Base-by-base conservation (phyloP, 2,113 vertebrate species). In the Balaeniceps rex region DNA sequence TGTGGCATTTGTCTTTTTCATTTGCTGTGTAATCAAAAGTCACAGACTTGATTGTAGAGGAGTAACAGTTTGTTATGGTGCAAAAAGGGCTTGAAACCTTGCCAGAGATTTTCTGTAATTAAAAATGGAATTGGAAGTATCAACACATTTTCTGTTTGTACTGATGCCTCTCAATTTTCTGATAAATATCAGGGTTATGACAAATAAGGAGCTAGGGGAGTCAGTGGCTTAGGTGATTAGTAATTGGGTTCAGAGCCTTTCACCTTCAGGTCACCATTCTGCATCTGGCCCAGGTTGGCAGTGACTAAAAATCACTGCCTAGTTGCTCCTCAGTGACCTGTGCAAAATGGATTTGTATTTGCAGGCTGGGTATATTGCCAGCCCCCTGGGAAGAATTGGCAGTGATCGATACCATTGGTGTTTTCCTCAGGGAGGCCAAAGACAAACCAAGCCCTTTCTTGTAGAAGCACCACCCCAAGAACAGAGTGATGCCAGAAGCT, bases 21-120 rank as follows among this genome's bases (percentile, higher is more conserved):
- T 87, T 94, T 92, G 84, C 51, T 88, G 42, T 78, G 23, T 90
- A 87, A 90, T 92, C 87, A 63, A n/a, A 96, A 90, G 55, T 79
- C 57, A 87, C 71, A 72, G 51, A 83, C 49, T 92, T 95, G 68
- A 61, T 88, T 74, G 33, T 87, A 79, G 82, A 95, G 52, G 46
- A 93, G 72, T 90, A 95, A 85, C 69, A 69, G 51, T 92, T 78
- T 93, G 83, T 90, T 96, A 79, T 18, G 40, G 92, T 7, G 11
- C 89, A 96, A 92, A 96, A 77, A 74, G 83, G 79, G 34, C 83
- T 96, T 97, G 97, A 95, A 95, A 91, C 17, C 55, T 89, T 95
- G 88, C 93, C 94, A 96, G 76, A 69, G 54, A 66, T 94, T 94
- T 91, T 86, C 78, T 96, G 60, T 93, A 96, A 97, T 97, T 97